phyloP scores from a whole-genome alignment of 2,113 vertebrate genomes.

The Tenrec ecaudatus region DNA sequence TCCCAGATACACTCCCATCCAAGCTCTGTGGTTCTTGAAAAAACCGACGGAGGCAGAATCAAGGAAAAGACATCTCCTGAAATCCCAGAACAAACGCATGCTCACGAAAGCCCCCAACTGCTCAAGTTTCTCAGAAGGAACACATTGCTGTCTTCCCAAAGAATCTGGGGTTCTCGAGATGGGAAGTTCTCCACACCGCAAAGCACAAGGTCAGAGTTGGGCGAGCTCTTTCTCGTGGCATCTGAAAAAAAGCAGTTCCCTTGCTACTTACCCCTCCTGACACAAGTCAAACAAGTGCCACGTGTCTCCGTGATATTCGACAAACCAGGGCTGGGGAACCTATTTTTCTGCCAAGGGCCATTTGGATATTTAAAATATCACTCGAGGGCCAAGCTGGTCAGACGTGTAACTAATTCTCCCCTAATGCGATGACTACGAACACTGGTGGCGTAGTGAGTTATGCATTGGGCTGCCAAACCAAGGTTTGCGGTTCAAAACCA shows the following conservation, averaged over 20 bases:
- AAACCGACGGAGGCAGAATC: neutral
- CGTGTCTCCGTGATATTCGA: neutral
- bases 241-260: neutral
- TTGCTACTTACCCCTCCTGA: neutral
- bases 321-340: no score
- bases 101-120: conserved; percentile 6
- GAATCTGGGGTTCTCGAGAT: conserved; percentile 21
- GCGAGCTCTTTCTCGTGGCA: neutral
- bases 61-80: conserved; percentile 49
- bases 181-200: neutral
- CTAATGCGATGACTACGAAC: no score
- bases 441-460: no score
- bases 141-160: conserved; percentile 26
- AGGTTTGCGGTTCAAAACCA: no score
- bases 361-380: no score
- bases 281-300: conserved; percentile 39
- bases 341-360: no score
- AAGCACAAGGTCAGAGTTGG: conserved; percentile 36
- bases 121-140: conserved; percentile 46
- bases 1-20: neutral
- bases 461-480: no score
- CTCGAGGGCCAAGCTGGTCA: no score
- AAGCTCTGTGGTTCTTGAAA: conserved; percentile 15
- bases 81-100: conserved; percentile 20
- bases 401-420: no score